Evolutionary conservation across 2,113 vertebrate species (phyloP), one percentile per base, ranked within the genome.

Genomic region (Aspidoscelis tigris): DNA sequence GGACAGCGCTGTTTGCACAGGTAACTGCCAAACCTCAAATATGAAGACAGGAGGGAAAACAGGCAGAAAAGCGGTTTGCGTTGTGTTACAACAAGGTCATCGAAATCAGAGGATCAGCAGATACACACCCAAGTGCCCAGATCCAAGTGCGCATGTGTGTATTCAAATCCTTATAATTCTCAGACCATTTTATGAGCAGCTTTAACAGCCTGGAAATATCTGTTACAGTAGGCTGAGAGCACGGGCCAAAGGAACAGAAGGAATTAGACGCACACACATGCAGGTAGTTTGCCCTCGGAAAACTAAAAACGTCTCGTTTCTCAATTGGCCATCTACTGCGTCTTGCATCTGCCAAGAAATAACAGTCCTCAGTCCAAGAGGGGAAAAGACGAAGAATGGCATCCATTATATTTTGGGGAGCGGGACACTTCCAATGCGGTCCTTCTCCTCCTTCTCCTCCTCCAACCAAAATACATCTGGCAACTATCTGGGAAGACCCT

Each of bases 401-500:
- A 26, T 5, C 55, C 47, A 61, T 65, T n/a, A 66, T n/a, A 68
- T 68, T 75, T 26, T 82, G 22, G 58, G 58, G 58, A 61, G 58
- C 14, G 2, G 14, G 14, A 61, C 12, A 61, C 58, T 53, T 76
- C 33, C 33, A 33, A 33, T 26, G 58, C 14, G 4, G 58, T 18
- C 14, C 58, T 18, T 16, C 14, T 2, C 18, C 14, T 61, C 58
- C 58, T 9, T 55, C 10, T 61, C 58, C 58, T 14, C 10, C 58
- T 61, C 58, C 58, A 61, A 16, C 14, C 4, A 61, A 78, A 24
- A 47, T 33, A 24, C 58, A 83, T 83, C 73, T 83, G 81, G 81
- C 44, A 76, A 47, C 12, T 12, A 39, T 76, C n/a, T 68, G 14
- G 76, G 74, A 47, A 64, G 69, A 53, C 3, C 58, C 8, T n/a